These are phyloP conservation scores for Ophioninae sp. DNA, from an alignment of 2,888 invertebrate species.

Conservation along the genomic window DNA sequence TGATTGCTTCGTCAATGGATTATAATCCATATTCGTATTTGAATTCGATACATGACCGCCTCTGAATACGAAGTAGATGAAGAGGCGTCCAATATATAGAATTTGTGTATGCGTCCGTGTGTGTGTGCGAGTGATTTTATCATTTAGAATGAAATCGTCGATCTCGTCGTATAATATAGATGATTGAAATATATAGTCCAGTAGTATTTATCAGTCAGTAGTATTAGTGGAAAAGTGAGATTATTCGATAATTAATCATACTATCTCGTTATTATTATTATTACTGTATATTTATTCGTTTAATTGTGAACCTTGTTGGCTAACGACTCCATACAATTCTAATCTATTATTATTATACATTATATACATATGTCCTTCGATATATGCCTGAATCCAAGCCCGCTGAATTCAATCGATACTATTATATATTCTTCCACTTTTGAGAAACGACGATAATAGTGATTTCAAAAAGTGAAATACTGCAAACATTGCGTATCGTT, in stretches of 20 bases:
- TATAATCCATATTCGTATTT: not conserved
- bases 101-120: constrained; percentile 20
- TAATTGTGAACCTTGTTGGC: constrained; percentile 47
- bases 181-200: constrained; percentile 69
- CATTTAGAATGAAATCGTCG: constrained; percentile 37
- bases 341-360: not conserved
- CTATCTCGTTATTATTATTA: constrained; percentile 7
- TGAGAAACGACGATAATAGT: constrained; percentile 12
- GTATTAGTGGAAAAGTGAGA: constrained; percentile 75
- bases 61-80: constrained; percentile 49
- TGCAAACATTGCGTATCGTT: constrained; percentile 4
- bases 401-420: constrained; percentile 34
- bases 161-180: constrained; percentile 60
- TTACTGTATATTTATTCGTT: constrained; percentile 42
- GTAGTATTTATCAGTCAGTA: constrained; percentile 73
- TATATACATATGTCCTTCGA: constrained; percentile 8
- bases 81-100: constrained; percentile 51
- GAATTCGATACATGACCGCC: constrained; percentile 20
- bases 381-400: constrained; percentile 26
- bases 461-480: constrained; percentile 27
- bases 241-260: constrained; percentile 48
- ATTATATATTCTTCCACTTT: constrained; percentile 37
- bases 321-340: constrained; percentile 27
- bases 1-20: not conserved
- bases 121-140: constrained; percentile 55